Percentiles rank a stretch among this genome's conserved stretches.
phyloP scores from a whole-genome alignment of 37 sponge, comb jelly and placozoan genomes.

The Tethya wilhelma region DNA sequence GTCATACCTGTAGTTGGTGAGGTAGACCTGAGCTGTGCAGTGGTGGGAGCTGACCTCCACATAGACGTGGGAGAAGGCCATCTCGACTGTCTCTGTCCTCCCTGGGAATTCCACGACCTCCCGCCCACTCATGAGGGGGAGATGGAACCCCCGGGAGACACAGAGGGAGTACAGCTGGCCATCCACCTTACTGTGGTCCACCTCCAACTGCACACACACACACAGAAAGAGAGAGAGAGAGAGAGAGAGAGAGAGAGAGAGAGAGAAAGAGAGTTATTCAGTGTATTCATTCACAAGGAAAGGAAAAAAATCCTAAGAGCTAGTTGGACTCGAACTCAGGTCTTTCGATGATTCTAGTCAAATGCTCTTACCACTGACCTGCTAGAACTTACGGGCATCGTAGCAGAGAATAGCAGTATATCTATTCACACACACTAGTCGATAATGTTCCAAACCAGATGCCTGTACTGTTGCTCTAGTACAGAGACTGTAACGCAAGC shows the following conservation, averaged over 20 bases:
- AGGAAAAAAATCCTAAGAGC: too few species aligned
- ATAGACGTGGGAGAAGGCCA: constrained; percentile 74
- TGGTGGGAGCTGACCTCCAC: constrained; percentile 70
- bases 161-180: constrained; percentile 20
- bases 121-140: constrained; percentile 53
- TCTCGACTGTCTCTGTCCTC: constrained; percentile 76
- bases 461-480: too few species aligned
- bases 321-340: too few species aligned
- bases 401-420: too few species aligned
- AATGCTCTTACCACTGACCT: too few species aligned
- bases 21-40: constrained; percentile 65
- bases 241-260: background rate
- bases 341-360: too few species aligned
- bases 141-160: constrained; percentile 51
- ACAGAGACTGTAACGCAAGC: too few species aligned
- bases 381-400: too few species aligned
- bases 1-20: constrained; percentile 87
- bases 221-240: too few species aligned
- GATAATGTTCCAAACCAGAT: too few species aligned
- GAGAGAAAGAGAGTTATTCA: constrained; percentile 4
- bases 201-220: background rate
- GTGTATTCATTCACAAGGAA: too few species aligned
- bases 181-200: background rate
- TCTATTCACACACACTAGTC: too few species aligned
- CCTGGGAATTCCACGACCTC: constrained; percentile 71